phyloP scores from a whole-genome alignment of 2,888 invertebrate species.

The Oscheius sp. region DNA sequence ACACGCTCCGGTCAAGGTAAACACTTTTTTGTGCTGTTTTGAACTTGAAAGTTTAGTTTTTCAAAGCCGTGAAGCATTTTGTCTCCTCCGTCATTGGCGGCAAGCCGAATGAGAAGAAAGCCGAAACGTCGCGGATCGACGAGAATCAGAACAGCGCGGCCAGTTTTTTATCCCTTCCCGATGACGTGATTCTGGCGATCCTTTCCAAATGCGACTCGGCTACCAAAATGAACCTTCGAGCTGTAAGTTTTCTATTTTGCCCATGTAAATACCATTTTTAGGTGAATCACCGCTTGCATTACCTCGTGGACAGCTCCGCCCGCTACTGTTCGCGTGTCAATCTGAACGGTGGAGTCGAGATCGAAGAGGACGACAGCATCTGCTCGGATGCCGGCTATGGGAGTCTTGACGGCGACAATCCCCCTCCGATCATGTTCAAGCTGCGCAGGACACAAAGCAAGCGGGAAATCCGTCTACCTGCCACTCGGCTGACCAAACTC shows the following conservation, averaged over 20 bases:
- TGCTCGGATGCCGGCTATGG: not conserved
- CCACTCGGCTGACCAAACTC: constrained; percentile 10
- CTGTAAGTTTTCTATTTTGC: not conserved
- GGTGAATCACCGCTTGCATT: constrained; percentile 11
- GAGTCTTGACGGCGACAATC: not conserved
- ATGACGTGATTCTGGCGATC: constrained; percentile 4
- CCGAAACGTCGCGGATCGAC: not conserved
- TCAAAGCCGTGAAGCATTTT: too few relatives aligned
- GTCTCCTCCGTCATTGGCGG: too few relatives aligned
- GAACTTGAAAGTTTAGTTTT: too few relatives aligned
- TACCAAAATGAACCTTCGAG: constrained; percentile 18
- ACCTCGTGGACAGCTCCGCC: constrained; percentile 3
- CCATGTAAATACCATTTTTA: not conserved
- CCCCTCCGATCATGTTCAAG: not conserved
- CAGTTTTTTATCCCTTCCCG: not conserved
- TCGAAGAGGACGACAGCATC: not conserved
- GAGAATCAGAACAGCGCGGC: too few relatives aligned
- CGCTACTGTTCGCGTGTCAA: not conserved
- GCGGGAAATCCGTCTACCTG: constrained; percentile 12
- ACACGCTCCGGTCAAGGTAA: too few relatives aligned
- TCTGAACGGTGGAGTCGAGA: constrained; percentile 9
- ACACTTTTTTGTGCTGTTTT: too few relatives aligned
- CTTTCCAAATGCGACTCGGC: constrained; percentile 16
- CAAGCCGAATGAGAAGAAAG: not conserved
- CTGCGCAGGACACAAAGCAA: constrained; percentile 3